These are phyloP conservation scores for Aproaerema taeniolella DNA, from an alignment of 2,888 invertebrate species.

Conservation along the genomic window DNA sequence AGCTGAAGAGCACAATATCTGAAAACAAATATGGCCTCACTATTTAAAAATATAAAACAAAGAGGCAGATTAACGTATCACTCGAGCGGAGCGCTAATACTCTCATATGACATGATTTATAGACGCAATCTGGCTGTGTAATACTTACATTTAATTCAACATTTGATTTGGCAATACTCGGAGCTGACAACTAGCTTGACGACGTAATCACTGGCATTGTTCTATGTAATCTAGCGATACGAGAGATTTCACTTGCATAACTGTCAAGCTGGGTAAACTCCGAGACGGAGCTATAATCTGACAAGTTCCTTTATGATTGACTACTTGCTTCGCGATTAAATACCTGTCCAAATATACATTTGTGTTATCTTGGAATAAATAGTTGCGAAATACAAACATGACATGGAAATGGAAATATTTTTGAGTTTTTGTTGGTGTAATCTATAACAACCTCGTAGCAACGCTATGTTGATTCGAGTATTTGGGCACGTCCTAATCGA, in stretches of 20 bases:
- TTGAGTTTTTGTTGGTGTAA: constrained; percentile 40
- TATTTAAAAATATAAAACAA: constrained; percentile 75
- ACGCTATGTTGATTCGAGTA: constrained; percentile 27
- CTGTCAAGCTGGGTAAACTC: constrained; percentile 62
- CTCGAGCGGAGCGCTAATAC: constrained; percentile 54
- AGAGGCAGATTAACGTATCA: constrained; percentile 74
- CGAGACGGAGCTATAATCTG: constrained; percentile 58
- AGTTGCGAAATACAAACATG: constrained; percentile 51
- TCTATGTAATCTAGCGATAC: constrained; percentile 68
- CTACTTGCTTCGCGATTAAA: constrained; percentile 54
- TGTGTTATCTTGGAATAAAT: constrained; percentile 50
- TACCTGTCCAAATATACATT: constrained; percentile 50
- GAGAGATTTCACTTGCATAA: constrained; percentile 70
- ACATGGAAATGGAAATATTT: constrained; percentile 40
- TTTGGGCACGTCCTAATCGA: constrained; percentile 43
- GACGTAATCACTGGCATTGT: constrained; percentile 70
- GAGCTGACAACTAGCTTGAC: constrained; percentile 63
- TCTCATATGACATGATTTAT: constrained; percentile 64
- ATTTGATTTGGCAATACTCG: constrained; percentile 66
- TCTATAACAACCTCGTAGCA: too few relatives aligned
- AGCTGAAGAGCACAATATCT: constrained; percentile 68
- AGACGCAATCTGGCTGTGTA: constrained; percentile 57
- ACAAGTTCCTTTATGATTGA: constrained; percentile 62
- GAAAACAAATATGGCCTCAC: constrained; percentile 73
- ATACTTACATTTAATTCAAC: constrained; percentile 57